Evolutionary conservation across 2,113 vertebrate species (phyloP).

Genomic region (Ceratotherium simum): DNA sequence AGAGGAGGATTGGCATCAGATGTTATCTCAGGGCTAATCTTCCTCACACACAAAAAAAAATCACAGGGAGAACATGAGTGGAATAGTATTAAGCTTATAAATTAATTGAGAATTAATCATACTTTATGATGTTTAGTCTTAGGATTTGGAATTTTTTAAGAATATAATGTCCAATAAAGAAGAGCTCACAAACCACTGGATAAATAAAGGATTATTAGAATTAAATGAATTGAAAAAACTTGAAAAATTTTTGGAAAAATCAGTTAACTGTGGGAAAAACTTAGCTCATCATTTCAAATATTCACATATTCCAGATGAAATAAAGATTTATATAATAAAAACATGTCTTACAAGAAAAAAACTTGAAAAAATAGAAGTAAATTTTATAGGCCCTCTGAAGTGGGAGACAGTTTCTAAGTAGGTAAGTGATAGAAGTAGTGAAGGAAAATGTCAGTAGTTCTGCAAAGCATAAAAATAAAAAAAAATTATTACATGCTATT

Average conservation of each 20-base stretch:
- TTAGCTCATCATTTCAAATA: neutral
- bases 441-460: neutral
- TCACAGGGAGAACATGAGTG: neutral
- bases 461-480: neutral
- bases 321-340: slow-evolving; percentile 38
- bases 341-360: neutral
- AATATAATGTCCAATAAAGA: neutral
- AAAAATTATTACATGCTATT: neutral
- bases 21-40: no score
- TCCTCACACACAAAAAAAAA: no score
- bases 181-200: neutral
- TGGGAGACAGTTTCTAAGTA: neutral
- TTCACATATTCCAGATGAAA: neutral
- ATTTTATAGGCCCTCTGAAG: neutral
- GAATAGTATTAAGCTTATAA: neutral
- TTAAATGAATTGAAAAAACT: neutral
- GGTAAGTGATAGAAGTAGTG: neutral
- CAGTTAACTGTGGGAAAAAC: neutral
- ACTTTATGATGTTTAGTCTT: neutral
- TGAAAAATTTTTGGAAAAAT: neutral
- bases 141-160: slow-evolving; percentile 9
- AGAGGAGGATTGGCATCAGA: no score
- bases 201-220: neutral
- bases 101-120: neutral
- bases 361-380: neutral